phyloP scores from a whole-genome alignment of 64 coral and sea anemone species.

The Dendrophyllia cribrosa region DNA sequence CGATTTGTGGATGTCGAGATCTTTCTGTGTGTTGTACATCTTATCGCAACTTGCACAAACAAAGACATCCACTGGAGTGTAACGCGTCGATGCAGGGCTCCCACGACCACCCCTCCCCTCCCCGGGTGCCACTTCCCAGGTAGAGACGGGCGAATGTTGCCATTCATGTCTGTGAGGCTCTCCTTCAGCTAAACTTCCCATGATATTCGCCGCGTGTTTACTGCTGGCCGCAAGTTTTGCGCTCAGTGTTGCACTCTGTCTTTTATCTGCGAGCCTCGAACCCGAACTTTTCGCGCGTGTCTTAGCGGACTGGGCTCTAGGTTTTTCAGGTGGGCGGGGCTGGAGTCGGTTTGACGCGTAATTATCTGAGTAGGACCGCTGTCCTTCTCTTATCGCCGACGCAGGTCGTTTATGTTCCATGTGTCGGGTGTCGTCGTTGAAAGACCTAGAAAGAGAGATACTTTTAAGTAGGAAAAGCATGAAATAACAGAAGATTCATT shows the following conservation, averaged over 20 bases:
- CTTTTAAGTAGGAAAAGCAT: neutral
- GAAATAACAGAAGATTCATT: too few species aligned
- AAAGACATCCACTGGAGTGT: slow-evolving; percentile 73
- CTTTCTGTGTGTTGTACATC: slow-evolving; percentile 81
- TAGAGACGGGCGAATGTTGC: slow-evolving; percentile 49
- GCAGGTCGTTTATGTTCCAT: slow-evolving; percentile 19
- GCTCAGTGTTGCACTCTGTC: slow-evolving; percentile 69
- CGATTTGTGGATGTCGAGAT: slow-evolving; percentile 91
- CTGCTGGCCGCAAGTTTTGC: slow-evolving; percentile 81
- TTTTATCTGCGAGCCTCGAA: slow-evolving; percentile 71
- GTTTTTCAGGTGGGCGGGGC: slow-evolving; percentile 80
- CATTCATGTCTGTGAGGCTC: slow-evolving; percentile 42
- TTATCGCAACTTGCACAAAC: slow-evolving; percentile 88
- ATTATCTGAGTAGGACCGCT: neutral
- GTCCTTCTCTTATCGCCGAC: slow-evolving; percentile 38
- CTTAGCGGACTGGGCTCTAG: slow-evolving; percentile 73
- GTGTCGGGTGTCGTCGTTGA: slow-evolving; percentile 1
- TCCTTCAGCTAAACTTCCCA: slow-evolving; percentile 34
- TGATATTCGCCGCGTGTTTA: slow-evolving; percentile 54
- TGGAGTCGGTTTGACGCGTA: slow-evolving; percentile 46
- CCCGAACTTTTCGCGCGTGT: slow-evolving; percentile 69
- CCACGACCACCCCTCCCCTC: slow-evolving; percentile 35
- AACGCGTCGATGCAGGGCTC: slow-evolving; percentile 58
- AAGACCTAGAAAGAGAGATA: neutral
- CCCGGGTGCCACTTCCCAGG: neutral